Percentiles rank a stretch among this genome's conserved stretches.
Evolutionary conservation across 2,113 vertebrate species (phyloP).

Genomic region (Sinosuthora webbiana): DNA sequence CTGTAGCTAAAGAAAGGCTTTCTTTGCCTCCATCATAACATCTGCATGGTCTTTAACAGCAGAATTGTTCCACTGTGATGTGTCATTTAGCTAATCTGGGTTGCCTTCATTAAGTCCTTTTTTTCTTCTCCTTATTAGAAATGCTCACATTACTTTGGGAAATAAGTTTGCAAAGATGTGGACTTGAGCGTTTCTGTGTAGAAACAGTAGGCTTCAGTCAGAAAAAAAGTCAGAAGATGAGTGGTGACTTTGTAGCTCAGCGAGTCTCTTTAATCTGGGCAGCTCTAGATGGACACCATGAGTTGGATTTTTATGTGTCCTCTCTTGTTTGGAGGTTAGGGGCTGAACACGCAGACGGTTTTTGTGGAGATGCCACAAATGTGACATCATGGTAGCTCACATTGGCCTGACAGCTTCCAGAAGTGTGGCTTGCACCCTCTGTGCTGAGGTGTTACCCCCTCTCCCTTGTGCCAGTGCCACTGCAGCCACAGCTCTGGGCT

Average conservation of each 20-base stretch:
- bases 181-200: not conserved
- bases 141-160: not conserved
- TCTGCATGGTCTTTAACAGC: slow-evolving; percentile 50
- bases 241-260: not conserved
- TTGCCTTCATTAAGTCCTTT: not conserved
- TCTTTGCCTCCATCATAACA: slow-evolving; percentile 21
- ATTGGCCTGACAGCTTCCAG: not conserved
- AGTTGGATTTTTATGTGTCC: not conserved
- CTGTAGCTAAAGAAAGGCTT: slow-evolving; percentile 45
- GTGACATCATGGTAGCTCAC: not conserved
- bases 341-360: not conserved
- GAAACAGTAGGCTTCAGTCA: not conserved
- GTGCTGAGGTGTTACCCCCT: not conserved
- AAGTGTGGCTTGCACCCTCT: not conserved
- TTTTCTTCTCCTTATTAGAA: not conserved
- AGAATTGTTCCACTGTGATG: slow-evolving; percentile 2
- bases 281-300: not conserved
- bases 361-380: not conserved
- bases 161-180: not conserved
- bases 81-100: not conserved
- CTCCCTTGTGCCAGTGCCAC: accelerated
- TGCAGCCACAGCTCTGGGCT: not conserved
- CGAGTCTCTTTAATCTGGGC: not conserved
- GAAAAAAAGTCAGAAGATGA: not conserved
- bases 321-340: not conserved